phyloP scores from a whole-genome alignment of 2,888 invertebrate genomes.

The Geotrupes spiniger region DNA sequence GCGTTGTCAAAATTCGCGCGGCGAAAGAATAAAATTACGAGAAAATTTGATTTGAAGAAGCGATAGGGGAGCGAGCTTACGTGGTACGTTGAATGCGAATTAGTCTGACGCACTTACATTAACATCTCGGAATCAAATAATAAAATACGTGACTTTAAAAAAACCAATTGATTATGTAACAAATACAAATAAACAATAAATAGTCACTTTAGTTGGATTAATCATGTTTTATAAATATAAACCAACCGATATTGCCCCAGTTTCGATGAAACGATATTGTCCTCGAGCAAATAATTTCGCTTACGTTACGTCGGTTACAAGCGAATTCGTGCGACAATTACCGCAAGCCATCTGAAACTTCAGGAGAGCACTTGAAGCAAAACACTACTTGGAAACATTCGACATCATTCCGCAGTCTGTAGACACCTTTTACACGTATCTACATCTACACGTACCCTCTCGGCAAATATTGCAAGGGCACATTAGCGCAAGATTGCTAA shows the following conservation, averaged over 20 bases:
- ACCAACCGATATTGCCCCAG: neutral
- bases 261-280: conserved; percentile 1
- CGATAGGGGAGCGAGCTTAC: too few species aligned
- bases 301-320: conserved; percentile 14
- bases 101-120: too few species aligned
- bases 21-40: too few species aligned
- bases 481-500: conserved; percentile 43
- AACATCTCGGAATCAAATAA: too few species aligned
- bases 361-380: conserved; percentile 25
- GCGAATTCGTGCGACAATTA: conserved; percentile 26
- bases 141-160: too few species aligned
- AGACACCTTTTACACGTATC: conserved; percentile 32
- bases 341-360: conserved; percentile 31
- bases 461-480: conserved; percentile 39
- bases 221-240: too few species aligned
- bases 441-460: conserved; percentile 36
- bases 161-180: too few species aligned
- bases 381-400: conserved; percentile 27
- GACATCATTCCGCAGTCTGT: conserved; percentile 25
- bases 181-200: too few species aligned
- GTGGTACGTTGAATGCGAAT: too few species aligned
- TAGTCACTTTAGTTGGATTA: too few species aligned
- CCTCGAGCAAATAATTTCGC: conserved; percentile 7
- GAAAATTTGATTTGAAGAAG: too few species aligned
- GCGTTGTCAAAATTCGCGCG: too few species aligned